Evolutionary conservation across 1,140 invertebrate species (phyloP), one percentile per base, ranked within the genome.

Genomic region (Planococcus citri): DNA sequence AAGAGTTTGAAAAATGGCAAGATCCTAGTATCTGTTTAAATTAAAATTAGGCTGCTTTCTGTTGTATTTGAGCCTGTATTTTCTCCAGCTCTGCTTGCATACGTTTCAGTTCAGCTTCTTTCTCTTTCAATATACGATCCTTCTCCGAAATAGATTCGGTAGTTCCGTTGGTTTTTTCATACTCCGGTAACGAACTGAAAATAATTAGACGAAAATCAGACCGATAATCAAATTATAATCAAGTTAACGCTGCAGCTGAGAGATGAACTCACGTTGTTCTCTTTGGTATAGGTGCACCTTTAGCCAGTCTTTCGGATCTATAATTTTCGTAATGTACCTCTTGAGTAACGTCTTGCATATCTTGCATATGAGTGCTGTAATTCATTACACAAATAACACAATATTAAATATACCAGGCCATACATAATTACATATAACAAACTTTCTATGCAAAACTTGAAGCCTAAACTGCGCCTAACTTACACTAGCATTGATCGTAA

Each of bases 301-400:
- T 89, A 20, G 88, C 91, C 71, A 94, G 79, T 75, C 90, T 83
- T 77, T 94, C 90, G 20, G 90, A 91, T 69, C 94, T 84, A 77
- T 95, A 97, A 80, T 97, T 97, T 81, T 97, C 95, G 78, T 97
- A 97, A 80, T 97, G 94, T 10, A 97, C 92, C 78, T 95, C 91
- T 75, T 94, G 89, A 0, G 94, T 97, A 3, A 95, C 92, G 79
- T 97, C 94, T 78, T 97, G 94, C 60, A 97, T 80, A 80, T 97
- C 94, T 80, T 96, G 93, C 90, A 97, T 93, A 77, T 97, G 93
- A 9, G 92, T 94, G 69, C 89, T 90, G 75, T n/a, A 81, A 72
- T 51, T 33, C 29, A 71, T 51, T 57, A 24, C 27, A 24, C 29
- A 24, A 67, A 29, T 6, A 33, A 6, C 4, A 12, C 29, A 33